Conservation (phyloP, 2,797 vertebrate genomes). For the Cossypha heuglini region DNA sequence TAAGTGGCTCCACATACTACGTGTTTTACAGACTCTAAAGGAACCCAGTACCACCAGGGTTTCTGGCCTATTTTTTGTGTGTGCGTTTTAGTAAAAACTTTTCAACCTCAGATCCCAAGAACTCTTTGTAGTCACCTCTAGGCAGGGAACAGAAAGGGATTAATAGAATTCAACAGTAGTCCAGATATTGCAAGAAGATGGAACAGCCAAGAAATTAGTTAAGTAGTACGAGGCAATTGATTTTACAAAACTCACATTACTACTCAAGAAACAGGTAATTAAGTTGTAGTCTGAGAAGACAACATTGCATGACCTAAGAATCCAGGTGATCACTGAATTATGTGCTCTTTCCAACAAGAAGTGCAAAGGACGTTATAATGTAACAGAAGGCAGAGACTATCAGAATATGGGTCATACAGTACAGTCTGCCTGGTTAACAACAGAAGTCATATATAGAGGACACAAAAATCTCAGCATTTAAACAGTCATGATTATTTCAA, state of each 20-base stretch:
- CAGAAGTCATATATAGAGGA: background rate
- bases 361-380: accelerated
- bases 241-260: background rate
- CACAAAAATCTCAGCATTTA: background rate
- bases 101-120: background rate
- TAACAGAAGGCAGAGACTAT: background rate
- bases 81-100: background rate
- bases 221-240: background rate
- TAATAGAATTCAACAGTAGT: background rate
- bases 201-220: background rate
- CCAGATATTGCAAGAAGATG: background rate
- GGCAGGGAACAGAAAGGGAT: background rate
- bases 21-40: background rate
- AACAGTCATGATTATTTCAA: background rate
- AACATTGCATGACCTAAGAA: background rate
- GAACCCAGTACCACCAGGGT: background rate
- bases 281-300: background rate
- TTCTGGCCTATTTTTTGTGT: too few species aligned
- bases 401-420: background rate
- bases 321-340: background rate
- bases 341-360: background rate
- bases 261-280: background rate
- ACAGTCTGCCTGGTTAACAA: background rate
- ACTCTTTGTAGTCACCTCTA: background rate
- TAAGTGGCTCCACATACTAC: background rate